phyloP scores from a whole-genome alignment of 2,888 invertebrate species.

The Liposcelis brunnea region DNA sequence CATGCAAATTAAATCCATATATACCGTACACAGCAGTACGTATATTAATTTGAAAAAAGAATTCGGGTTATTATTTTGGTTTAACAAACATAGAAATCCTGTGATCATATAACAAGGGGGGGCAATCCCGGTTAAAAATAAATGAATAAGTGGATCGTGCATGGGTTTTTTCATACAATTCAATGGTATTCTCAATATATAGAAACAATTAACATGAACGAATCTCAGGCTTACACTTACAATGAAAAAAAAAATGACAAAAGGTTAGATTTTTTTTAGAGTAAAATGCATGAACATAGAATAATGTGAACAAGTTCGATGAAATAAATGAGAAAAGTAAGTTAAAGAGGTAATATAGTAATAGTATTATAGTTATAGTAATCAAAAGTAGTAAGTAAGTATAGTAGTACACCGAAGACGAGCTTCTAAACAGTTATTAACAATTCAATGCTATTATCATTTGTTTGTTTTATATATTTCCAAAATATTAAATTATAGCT shows the following conservation, averaged over 20 bases:
- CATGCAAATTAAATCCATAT: no score
- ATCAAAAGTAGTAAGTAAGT: slow-evolving; percentile 9
- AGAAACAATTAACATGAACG: background rate
- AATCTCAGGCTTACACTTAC: background rate
- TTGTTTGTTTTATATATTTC: no score
- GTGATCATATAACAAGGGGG: no score
- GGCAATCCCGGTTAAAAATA: no score
- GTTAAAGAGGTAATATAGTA: slow-evolving; percentile 5
- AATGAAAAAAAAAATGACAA: slow-evolving; percentile 5
- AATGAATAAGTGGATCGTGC: no score
- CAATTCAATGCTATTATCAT: slow-evolving; percentile 20
- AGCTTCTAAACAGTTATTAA: slow-evolving; percentile 25
- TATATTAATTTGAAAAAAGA: no score
- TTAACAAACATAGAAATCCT: no score
- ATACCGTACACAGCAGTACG: no score
- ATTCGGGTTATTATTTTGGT: no score
- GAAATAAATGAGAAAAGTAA: background rate
- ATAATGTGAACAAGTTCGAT: background rate
- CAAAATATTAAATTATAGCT: slow-evolving; percentile 4
- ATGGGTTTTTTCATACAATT: no score
- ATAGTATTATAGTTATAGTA: slow-evolving; percentile 9
- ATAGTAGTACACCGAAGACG: slow-evolving; percentile 5
- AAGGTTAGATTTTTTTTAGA: background rate
- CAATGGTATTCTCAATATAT: no score
- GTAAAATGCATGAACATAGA: background rate